Conservation (phyloP, 2,113 vertebrate species). For the Corynorhinus townsendii region DNA sequence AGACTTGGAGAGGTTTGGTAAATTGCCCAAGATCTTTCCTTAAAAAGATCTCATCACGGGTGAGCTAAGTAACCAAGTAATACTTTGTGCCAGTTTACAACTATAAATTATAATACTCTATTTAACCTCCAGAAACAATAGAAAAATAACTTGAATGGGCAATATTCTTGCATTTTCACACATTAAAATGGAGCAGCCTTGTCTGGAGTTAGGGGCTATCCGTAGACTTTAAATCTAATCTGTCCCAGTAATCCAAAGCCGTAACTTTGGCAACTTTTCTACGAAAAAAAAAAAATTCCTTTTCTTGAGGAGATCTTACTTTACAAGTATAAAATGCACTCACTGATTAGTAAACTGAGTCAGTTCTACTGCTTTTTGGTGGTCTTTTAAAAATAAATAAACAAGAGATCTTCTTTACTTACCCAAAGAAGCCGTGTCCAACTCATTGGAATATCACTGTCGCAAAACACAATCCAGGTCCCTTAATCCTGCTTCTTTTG, state of each 20-base stretch:
- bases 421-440: slow-evolving; percentile 46
- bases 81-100: not conserved
- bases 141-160: not conserved
- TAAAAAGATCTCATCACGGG: not conserved
- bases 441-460: slow-evolving; percentile 52
- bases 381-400: slow-evolving; percentile 50
- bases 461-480: slow-evolving; percentile 48
- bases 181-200: not conserved
- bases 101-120: not conserved
- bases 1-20: not conserved
- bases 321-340: slow-evolving; percentile 15
- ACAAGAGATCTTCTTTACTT: slow-evolving; percentile 56
- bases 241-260: not conserved
- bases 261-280: not conserved
- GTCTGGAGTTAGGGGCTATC: not conserved
- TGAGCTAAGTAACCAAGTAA: slow-evolving; percentile 1
- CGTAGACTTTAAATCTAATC: not conserved
- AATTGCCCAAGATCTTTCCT: not conserved
- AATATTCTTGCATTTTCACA: not conserved
- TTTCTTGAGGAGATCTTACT: not conserved
- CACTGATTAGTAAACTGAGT: slow-evolving; percentile 53
- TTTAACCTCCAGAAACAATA: not conserved
- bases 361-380: slow-evolving; percentile 39
- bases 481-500: slow-evolving; percentile 76
- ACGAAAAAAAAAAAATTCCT: not conserved